phyloP scores from a whole-genome alignment of 2,113 vertebrate species.

The Procapra przewalskii region DNA sequence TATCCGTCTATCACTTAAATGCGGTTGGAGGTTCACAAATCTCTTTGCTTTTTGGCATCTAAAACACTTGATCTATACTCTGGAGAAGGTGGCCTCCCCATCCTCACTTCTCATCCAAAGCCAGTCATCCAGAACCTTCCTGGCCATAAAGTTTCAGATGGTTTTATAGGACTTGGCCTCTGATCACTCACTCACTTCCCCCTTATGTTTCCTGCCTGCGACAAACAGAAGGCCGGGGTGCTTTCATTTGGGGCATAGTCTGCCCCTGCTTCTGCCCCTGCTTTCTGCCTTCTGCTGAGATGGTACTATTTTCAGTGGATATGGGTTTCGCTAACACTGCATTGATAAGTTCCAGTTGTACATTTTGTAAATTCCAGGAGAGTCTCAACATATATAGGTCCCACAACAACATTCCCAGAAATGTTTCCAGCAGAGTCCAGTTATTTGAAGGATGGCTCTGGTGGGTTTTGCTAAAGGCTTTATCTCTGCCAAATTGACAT shows the following conservation, averaged over 20 bases:
- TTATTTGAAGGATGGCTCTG: background rate
- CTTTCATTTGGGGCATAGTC: background rate
- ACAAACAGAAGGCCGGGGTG: background rate
- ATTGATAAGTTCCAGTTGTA: background rate
- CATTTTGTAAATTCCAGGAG: slow-evolving; percentile 27
- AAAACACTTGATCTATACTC: background rate
- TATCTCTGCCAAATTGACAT: background rate
- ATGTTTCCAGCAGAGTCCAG: background rate
- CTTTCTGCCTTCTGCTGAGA: background rate
- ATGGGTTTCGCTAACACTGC: background rate
- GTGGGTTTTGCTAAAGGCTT: slow-evolving; percentile 6
- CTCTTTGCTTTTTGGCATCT: background rate
- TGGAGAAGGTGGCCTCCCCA: background rate
- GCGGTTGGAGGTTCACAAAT: background rate
- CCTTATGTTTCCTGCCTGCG: background rate
- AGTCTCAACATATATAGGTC: background rate
- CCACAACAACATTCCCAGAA: background rate
- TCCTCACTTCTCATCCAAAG: background rate
- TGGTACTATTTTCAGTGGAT: background rate
- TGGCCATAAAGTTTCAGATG: background rate
- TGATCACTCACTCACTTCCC: background rate
- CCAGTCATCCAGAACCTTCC: background rate
- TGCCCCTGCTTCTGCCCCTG: background rate
- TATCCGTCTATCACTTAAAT: background rate
- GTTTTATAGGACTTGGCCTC: background rate